Evolutionary conservation across 2,797 vertebrate genomes (phyloP), one percentile per base, ranked within the genome.

Genomic region (Halcyon badia): DNA sequence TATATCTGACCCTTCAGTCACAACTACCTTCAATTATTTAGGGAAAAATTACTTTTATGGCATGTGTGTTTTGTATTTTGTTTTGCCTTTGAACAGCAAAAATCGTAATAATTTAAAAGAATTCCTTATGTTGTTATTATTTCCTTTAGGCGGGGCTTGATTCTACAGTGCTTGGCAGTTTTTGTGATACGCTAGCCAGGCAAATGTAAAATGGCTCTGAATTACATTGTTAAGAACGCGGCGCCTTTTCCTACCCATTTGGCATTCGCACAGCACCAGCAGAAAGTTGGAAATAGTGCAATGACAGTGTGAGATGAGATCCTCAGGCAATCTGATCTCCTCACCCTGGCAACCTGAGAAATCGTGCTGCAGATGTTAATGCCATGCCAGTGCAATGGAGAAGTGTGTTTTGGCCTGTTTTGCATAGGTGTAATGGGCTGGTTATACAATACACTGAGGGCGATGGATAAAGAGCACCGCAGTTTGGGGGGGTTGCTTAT

Each of bases 241-340:
- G 11, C 37, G 60, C 70, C 73, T 84, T 95, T 84, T 70, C 37
- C 44, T 76, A 6, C 60, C 79, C 24, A 2, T 87, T 87, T 95
- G 64, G 85, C 76, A 30, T 66, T 91, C 3, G 0, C 56, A 19
- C 48, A 57, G 66, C 8, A 1, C 52, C 0, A 0, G 30, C 37
- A 66, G 25, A 41, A 93, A 79, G 70, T 16, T 83, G 94, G 70
- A 46, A 46, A 52, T 9, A 46, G 42, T 1, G 30, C 7, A 54
- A 48, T 66, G 84, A 39, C 30, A 48, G 42, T 0, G 26, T 51
- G 62, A 64, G 83, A 31, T 84, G 89, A 88, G 85, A 35, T 87
- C 70, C 91, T 82, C 66, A 15, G 87, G 87, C 83, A 87, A 24
- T 28, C 49, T 37, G 62, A 73, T 60, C 60, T 62, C 61, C 60